phyloP scores from a whole-genome alignment of 2,797 vertebrate genomes.

The Rhinatrema bivittatum region DNA sequence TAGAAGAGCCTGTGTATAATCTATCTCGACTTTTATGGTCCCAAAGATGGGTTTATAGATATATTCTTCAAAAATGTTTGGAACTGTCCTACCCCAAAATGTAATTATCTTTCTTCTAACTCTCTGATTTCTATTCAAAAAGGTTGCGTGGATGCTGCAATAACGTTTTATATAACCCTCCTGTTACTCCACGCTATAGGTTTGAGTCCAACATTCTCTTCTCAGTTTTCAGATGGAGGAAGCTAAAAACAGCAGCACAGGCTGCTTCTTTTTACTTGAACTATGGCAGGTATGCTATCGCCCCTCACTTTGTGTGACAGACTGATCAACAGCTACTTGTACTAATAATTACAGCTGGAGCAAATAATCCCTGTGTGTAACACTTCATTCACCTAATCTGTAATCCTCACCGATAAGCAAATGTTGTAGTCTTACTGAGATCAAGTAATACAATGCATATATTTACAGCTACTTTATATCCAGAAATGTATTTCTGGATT shows the following conservation, averaged over 20 bases:
- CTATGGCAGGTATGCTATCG: conserved; percentile 31
- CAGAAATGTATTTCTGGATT: neutral
- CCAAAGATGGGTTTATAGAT: too few species aligned
- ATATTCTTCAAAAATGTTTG: too few species aligned
- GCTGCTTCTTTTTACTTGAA: conserved; percentile 25
- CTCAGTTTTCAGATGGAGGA: conserved; percentile 12
- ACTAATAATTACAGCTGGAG: conserved; percentile 29
- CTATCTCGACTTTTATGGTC: too few species aligned
- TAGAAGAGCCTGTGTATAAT: too few species aligned
- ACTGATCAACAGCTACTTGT: conserved; percentile 5
- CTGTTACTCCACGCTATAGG: too few species aligned
- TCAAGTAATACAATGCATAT: fast-evolving
- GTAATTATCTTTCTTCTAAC: fast-evolving
- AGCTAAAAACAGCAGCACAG: conserved; percentile 30
- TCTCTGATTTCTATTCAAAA: neutral
- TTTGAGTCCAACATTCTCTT: conserved; percentile 22
- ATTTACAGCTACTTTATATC: fast-evolving
- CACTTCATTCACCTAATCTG: neutral
- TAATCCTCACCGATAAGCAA: fast-evolving
- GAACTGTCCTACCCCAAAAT: too few species aligned
- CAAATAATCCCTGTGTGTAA: neutral
- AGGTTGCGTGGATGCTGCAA: neutral
- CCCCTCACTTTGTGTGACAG: neutral
- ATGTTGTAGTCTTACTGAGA: neutral
- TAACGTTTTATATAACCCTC: neutral